Conservation (phyloP, 2,888 invertebrate species). For the Beris chalybata region DNA sequence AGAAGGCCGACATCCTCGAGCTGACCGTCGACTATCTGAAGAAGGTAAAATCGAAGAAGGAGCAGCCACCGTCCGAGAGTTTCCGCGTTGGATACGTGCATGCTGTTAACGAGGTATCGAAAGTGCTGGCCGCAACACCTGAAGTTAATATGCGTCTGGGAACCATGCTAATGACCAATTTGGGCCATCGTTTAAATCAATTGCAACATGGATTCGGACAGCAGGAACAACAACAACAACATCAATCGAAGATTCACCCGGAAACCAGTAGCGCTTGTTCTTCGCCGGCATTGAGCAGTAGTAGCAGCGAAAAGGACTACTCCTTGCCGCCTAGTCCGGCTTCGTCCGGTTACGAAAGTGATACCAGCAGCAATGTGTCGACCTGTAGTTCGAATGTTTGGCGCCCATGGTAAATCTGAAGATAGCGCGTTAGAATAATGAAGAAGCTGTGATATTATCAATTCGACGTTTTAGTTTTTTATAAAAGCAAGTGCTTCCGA, state of each 20-base stretch:
- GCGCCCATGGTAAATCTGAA: conserved; percentile 51
- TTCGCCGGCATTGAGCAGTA: conserved; percentile 7
- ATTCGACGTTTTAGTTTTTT: conserved; percentile 11
- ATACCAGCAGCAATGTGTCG: conserved; percentile 45
- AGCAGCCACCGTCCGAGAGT: conserved; percentile 62
- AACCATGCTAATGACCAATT: conserved; percentile 85
- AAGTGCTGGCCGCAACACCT: conserved; percentile 80
- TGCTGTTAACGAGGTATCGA: conserved; percentile 85
- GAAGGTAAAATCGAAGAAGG: conserved; percentile 70
- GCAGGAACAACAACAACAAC: conserved; percentile 40
- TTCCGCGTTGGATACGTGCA: conserved; percentile 88
- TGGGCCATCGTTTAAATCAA: conserved; percentile 77
- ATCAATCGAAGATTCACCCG: conserved; percentile 2
- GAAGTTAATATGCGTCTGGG: conserved; percentile 84
- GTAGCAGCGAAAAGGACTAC: conserved; percentile 19
- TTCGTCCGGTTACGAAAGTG: conserved; percentile 55
- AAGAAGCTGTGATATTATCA: conserved; percentile 17
- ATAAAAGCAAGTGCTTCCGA: conserved; percentile 25
- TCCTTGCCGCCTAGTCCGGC: conserved; percentile 45
- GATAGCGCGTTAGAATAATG: not conserved
- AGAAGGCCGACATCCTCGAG: conserved; percentile 88
- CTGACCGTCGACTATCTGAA: conserved; percentile 82
- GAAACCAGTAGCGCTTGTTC: conserved; percentile 10
- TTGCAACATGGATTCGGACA: conserved; percentile 37
- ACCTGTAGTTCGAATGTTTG: conserved; percentile 46